phyloP scores from a whole-genome alignment of 2,888 invertebrate species.

The Oscheius sp. region DNA sequence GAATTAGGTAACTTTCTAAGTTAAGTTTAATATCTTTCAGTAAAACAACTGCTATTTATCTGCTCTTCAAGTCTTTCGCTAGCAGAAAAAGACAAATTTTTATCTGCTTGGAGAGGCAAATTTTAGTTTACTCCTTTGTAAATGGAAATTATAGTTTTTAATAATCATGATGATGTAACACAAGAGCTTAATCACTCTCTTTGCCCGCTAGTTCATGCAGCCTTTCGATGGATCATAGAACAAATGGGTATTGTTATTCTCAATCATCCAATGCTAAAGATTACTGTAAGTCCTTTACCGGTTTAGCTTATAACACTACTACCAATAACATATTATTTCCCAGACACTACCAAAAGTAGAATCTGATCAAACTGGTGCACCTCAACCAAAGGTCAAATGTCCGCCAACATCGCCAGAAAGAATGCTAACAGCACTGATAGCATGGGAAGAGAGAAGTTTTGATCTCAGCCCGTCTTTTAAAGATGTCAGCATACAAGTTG shows the following conservation, averaged over 20 bases:
- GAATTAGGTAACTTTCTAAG: background rate
- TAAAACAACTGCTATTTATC: conserved; percentile 11
- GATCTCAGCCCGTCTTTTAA: too few species aligned
- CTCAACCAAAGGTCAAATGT: too few species aligned
- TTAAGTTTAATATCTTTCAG: background rate
- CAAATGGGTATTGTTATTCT: conserved; percentile 12
- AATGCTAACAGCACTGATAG: too few species aligned
- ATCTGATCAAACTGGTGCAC: too few species aligned
- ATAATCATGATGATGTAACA: background rate
- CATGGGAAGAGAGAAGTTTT: too few species aligned
- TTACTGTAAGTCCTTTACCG: background rate
- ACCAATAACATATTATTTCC: too few species aligned
- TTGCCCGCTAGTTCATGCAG: conserved; percentile 1
- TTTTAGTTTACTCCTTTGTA: background rate
- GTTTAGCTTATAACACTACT: too few species aligned
- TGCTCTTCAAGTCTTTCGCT: background rate
- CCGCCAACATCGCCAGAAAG: too few species aligned
- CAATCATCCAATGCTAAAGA: background rate
- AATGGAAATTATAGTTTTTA: conserved; percentile 4
- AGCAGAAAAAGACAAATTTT: conserved; percentile 8
- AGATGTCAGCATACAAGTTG: too few species aligned
- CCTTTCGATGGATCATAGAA: conserved; percentile 13
- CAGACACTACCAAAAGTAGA: too few species aligned
- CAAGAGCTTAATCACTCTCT: background rate
- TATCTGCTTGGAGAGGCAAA: conserved; percentile 21